These are phyloP conservation scores for Actinostola sp. DNA, from an alignment of 92 coral and sea anemone genomes.

Conservation along the genomic window DNA sequence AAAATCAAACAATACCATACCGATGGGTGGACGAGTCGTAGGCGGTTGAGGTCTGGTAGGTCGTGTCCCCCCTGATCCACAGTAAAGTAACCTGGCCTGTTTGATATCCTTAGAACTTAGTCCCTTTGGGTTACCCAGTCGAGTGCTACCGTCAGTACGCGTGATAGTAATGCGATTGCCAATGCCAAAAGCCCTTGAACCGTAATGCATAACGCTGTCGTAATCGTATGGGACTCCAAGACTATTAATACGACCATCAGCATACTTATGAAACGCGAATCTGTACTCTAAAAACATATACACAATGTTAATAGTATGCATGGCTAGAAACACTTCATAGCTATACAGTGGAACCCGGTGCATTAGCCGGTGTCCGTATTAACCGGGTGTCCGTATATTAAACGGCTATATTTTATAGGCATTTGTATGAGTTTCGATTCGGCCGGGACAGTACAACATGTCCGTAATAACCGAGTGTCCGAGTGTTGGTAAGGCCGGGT, in stretches of 20 bases:
- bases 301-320: background rate
- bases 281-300: slow-evolving; percentile 35
- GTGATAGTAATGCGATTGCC: slow-evolving; percentile 48
- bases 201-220: slow-evolving; percentile 63
- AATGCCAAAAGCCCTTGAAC: slow-evolving; percentile 45
- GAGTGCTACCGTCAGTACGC: slow-evolving; percentile 47
- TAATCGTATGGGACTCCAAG: slow-evolving; percentile 63
- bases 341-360: background rate
- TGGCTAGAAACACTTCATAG: background rate
- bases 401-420: too few species aligned
- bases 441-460: too few species aligned
- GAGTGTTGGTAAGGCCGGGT: too few species aligned
- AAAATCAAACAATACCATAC: slow-evolving; percentile 2
- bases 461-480: too few species aligned
- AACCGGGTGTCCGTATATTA: too few species aligned
- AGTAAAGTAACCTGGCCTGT: slow-evolving; percentile 76
- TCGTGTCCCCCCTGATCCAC: slow-evolving; percentile 35
- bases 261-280: slow-evolving; percentile 41
- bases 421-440: too few species aligned
- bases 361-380: too few species aligned
- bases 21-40: slow-evolving; percentile 18
- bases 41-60: slow-evolving; percentile 17
- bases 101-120: slow-evolving; percentile 65
- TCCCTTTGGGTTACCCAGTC: slow-evolving; percentile 78
- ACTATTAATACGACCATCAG: slow-evolving; percentile 43